Evolutionary conservation across 2,797 vertebrate species (phyloP), one percentile per base, ranked within the genome.

Genomic region (Chrysocyon brachyurus): DNA sequence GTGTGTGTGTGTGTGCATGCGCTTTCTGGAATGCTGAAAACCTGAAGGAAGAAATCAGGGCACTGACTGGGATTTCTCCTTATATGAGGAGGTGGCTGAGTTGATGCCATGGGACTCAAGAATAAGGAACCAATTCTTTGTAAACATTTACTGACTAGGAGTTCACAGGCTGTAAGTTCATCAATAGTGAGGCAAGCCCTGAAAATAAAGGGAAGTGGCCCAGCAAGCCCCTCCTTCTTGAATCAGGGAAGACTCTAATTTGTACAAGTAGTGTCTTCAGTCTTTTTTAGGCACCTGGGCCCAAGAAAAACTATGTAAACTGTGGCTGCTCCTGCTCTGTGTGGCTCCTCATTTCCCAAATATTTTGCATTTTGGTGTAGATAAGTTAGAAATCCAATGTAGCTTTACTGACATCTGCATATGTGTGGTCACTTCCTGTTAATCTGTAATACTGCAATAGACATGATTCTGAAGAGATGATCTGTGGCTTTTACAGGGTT

Each of bases 361-460:
- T 73, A 88, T n/a, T 84, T 94, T 89, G 4, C 52, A 75, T 63
- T 93, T 94, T 90, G 57, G 14, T 24, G 19, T 59, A 72, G 82
- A 77, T 91, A 82, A 88, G 15, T 90, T 66, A 87, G 81, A 72
- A 91, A 75, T 79, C 11, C 49, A 89, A 24, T 83, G 12, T 73
- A 77, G 33, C 22, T 93, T 78, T 72, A 10, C n/a, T 87, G 46
- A 94, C 64, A 15, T 73, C 33, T 95, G n/a, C 26, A 63, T 54
- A 7, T 28, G 21, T 70, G 19, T 40, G 33, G 2, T 46, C 26
- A 72, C 17, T 73, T 88, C 36, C 79, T 86, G 90, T 12, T 94
- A 63, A 70, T 90, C 21, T 15, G 6, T 90, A 84, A 89, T 36
- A 93, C 11, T 73, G 19, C 15, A 81, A 36, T 7, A 87, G 12